Evolutionary conservation across 2,797 vertebrate species (phyloP).

Genomic region (Trachurus trachurus): DNA sequence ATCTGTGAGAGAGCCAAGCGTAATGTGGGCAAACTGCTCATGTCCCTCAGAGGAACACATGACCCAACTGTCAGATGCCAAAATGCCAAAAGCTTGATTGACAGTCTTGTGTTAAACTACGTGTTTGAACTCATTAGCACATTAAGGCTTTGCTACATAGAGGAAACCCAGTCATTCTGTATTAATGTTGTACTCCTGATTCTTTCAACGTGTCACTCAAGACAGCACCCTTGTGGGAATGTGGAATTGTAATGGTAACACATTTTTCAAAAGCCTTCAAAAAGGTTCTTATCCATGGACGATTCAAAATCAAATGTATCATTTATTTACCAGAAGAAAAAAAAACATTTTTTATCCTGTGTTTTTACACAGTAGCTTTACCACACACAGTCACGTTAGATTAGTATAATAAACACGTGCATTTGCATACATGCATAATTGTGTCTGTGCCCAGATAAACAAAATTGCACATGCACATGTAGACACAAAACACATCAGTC

Average conservation of each 20-base stretch:
- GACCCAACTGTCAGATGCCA: conserved; percentile 80
- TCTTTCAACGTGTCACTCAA: conserved; percentile 56
- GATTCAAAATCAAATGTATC: not conserved
- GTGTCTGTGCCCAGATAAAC: conserved; percentile 13
- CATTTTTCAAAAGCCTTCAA: conserved; percentile 13
- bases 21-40: conserved; percentile 75
- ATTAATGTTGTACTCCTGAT: conserved; percentile 67
- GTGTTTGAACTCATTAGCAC: conserved; percentile 85
- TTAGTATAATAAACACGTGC: not conserved
- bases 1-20: conserved; percentile 65
- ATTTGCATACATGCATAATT: conserved; percentile 19
- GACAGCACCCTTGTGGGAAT: conserved; percentile 26
- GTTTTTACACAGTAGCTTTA: not conserved
- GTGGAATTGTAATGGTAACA: conserved; percentile 11
- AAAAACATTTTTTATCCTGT: not conserved
- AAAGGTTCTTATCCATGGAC: conserved; percentile 7
- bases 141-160: conserved; percentile 68
- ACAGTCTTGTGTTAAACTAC: conserved; percentile 83
- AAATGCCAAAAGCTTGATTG: conserved; percentile 85
- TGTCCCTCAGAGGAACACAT: conserved; percentile 79
- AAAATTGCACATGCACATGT: not conserved
- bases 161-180: conserved; percentile 67
- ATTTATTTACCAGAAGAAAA: not conserved
- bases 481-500: conserved; percentile 66
- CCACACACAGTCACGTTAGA: not conserved